Evolutionary conservation across 37 sponge, comb jelly and placozoan species (phyloP).

Genomic region (Haliclona indistincta): DNA sequence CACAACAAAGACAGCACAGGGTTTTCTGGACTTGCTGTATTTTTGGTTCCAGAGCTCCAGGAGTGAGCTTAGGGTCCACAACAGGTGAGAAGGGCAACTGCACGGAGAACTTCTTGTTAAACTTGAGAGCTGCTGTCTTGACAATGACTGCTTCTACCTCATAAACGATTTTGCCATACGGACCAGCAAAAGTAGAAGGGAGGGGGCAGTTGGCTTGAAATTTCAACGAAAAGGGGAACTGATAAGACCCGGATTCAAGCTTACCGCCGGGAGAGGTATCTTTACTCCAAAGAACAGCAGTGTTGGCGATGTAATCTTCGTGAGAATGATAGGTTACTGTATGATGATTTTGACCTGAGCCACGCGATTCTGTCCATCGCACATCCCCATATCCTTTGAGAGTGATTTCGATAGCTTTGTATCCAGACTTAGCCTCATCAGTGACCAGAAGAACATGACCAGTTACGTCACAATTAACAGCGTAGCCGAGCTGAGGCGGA

Average conservation of each 20-base stretch:
- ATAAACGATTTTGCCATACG: background rate
- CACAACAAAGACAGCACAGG: constrained; percentile 69
- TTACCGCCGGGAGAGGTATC: constrained; percentile 6
- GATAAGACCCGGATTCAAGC: constrained; percentile 31
- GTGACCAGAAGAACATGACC: constrained; percentile 20
- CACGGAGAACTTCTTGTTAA: constrained; percentile 27
- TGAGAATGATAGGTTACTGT: constrained; percentile 31
- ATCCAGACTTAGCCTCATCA: constrained; percentile 17
- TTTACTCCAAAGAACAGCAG: constrained; percentile 23
- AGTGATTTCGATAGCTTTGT: constrained; percentile 29
- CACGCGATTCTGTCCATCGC: constrained; percentile 61
- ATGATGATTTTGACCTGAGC: constrained; percentile 18
- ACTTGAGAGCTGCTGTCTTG: constrained; percentile 45
- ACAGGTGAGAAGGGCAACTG: constrained; percentile 49
- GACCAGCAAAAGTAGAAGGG: background rate
- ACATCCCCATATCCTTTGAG: constrained; percentile 45
- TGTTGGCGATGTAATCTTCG: constrained; percentile 20
- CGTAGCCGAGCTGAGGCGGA: too few species aligned
- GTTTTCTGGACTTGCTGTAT: constrained; percentile 36
- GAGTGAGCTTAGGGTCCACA: constrained; percentile 39
- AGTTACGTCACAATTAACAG: constrained; percentile 15
- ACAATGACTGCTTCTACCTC: background rate
- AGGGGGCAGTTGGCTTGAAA: background rate
- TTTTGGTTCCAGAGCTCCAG: constrained; percentile 9
- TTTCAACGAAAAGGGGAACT: constrained; percentile 47